Conservation (phyloP, 2,113 vertebrate species). For the Pterocles burchelli region DNA sequence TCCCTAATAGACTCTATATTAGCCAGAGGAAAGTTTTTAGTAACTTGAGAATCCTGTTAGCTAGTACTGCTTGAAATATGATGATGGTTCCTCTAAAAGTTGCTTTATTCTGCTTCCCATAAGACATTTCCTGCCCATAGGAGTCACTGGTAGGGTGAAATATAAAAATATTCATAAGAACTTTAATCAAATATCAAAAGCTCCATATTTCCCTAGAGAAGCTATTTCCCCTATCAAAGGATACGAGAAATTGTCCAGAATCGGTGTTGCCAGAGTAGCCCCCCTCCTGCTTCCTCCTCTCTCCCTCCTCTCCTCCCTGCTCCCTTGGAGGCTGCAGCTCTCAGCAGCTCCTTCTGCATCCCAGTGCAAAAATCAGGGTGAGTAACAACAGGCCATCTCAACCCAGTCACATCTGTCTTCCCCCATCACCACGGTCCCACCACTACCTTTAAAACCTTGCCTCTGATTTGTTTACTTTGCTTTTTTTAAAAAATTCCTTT, state of each 20-base stretch:
- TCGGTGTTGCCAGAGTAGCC: neutral
- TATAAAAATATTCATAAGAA: constrained; percentile 38
- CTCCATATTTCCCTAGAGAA: neutral
- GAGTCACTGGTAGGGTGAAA: constrained; percentile 23
- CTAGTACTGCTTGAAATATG: constrained; percentile 27
- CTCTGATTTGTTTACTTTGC: neutral
- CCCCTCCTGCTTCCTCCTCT: neutral
- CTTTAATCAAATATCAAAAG: constrained; percentile 53
- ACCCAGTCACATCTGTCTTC: neutral
- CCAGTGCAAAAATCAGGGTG: neutral
- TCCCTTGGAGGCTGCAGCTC: neutral
- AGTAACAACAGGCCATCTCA: neutral
- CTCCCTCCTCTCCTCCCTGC: neutral
- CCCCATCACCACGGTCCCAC: neutral
- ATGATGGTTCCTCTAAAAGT: neutral
- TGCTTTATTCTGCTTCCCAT: constrained; percentile 45
- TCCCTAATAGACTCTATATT: constrained; percentile 24
- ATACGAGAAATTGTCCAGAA: constrained; percentile 52
- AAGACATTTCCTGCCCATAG: constrained; percentile 24
- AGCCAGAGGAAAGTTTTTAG: constrained; percentile 23
- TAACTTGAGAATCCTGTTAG: constrained; percentile 48
- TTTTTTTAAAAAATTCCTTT: neutral
- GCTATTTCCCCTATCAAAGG: constrained; percentile 34
- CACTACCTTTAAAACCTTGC: neutral
- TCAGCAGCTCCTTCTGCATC: neutral